phyloP scores from a whole-genome alignment of 2,113 vertebrate species.

The Thunnus maccoyii region DNA sequence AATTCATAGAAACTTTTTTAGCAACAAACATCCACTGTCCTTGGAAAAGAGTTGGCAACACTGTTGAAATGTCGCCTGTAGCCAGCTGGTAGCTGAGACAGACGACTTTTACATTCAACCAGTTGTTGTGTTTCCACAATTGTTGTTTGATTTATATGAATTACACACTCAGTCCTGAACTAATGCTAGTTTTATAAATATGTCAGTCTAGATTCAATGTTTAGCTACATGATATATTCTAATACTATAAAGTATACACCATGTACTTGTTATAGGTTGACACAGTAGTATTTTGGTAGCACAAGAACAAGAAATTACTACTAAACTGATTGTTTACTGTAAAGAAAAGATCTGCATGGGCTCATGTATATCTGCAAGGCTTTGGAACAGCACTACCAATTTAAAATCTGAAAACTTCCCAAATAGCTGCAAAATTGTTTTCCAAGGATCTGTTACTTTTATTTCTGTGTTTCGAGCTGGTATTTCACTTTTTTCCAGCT shows the following conservation, averaged over 20 bases:
- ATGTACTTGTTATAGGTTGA: neutral
- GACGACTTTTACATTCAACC: conserved; percentile 4
- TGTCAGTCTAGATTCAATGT: neutral
- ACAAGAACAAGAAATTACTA: conserved; percentile 2
- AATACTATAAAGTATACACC: neutral
- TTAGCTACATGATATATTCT: neutral
- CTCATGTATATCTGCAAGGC: neutral
- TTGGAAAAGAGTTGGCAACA: conserved; percentile 29
- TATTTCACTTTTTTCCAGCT: conserved; percentile 30
- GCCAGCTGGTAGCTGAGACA: conserved; percentile 6
- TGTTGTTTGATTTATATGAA: conserved; percentile 32
- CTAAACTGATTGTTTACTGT: conserved; percentile 1
- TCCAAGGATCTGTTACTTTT: neutral
- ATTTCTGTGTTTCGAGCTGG: conserved; percentile 22
- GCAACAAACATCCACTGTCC: conserved; percentile 31
- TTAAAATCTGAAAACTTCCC: neutral
- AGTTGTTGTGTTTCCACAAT: conserved; percentile 19
- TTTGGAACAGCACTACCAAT: neutral
- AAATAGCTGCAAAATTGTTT: conserved; percentile 12
- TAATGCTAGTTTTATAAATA: conserved; percentile 13
- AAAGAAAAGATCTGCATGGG: neutral
- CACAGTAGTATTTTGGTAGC: neutral
- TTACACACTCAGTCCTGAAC: conserved; percentile 18
- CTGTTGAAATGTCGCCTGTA: conserved; percentile 13
- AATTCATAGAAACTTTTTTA: conserved; percentile 28